Conservation (phyloP, 2,888 invertebrate genomes). For the Dasypogon diadema region DNA sequence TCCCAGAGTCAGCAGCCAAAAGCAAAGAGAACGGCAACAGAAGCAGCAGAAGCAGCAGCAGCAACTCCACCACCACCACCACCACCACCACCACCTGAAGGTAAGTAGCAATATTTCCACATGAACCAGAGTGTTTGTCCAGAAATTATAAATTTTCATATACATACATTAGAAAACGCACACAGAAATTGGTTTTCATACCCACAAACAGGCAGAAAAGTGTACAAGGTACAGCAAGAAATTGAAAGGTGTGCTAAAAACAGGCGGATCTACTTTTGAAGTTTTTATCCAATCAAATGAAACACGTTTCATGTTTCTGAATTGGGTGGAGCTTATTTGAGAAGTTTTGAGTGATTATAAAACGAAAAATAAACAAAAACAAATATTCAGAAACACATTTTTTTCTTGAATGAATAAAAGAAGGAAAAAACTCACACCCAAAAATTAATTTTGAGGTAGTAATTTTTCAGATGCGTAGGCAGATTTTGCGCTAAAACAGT, state of each 20-base stretch:
- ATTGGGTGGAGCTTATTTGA: conserved; percentile 46
- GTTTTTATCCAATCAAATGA: conserved; percentile 52
- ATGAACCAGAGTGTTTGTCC: too few species aligned
- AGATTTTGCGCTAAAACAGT: too few species aligned
- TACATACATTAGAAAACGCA: too few species aligned
- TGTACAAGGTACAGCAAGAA: background rate
- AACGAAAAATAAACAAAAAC: background rate
- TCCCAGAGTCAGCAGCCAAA: too few species aligned
- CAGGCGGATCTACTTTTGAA: conserved; percentile 53
- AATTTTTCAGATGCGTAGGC: background rate
- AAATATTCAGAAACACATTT: background rate
- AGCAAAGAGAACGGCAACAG: background rate
- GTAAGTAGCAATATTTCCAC: too few species aligned
- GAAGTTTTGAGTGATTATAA: background rate
- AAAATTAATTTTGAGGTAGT: background rate
- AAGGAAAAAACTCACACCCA: too few species aligned
- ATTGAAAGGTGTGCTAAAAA: conserved; percentile 38
- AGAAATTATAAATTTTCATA: too few species aligned
- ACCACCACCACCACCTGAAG: background rate
- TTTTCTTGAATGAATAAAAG: too few species aligned
- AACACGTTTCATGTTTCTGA: conserved; percentile 35
- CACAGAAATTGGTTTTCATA: too few species aligned
- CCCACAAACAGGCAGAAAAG: too few species aligned
- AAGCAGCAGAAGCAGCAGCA: background rate
- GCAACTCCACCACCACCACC: background rate